A percentile compares a stretch with the other conserved stretches of the same genome.
phyloP scores from a whole-genome alignment of 2,888 invertebrate species.

The Xanthostigma xanthostigma region DNA sequence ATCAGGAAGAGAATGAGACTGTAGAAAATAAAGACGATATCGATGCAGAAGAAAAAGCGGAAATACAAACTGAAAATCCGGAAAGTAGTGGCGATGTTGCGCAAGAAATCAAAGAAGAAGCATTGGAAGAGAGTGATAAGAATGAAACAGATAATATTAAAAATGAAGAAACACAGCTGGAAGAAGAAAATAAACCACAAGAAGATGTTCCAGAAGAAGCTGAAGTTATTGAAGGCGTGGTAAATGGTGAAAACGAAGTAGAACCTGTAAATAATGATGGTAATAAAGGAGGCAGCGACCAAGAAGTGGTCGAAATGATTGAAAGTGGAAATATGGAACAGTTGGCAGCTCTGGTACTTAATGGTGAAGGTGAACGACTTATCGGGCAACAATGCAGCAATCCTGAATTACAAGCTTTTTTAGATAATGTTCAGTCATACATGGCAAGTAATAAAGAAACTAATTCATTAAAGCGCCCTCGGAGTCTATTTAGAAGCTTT shows the following conservation, averaged over 20 bases:
- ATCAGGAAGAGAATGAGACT: constrained; percentile 8
- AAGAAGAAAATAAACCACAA: constrained; percentile 4
- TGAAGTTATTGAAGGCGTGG: constrained; percentile 26
- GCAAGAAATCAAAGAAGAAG: constrained; percentile 4
- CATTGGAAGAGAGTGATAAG: constrained; percentile 10
- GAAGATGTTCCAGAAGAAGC: constrained; percentile 4
- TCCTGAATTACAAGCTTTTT: constrained; percentile 70
- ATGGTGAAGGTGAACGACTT: constrained; percentile 71
- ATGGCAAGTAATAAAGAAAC: constrained; percentile 44
- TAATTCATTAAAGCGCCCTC: neutral
- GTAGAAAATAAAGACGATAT: constrained; percentile 15
- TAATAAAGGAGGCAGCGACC: constrained; percentile 26
- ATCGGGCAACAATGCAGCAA: constrained; percentile 54
- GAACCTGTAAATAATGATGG: constrained; percentile 31
- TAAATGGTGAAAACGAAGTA: constrained; percentile 28
- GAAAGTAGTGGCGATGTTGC: constrained; percentile 7
- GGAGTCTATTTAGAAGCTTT: neutral
- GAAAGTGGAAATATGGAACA: constrained; percentile 74
- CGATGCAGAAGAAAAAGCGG: constrained; percentile 19
- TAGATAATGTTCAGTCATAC: constrained; percentile 74
- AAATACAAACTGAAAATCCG: constrained; percentile 16
- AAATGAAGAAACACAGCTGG: constrained; percentile 4
- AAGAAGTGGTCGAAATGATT: constrained; percentile 50
- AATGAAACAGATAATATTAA: constrained; percentile 9
- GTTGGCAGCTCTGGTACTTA: constrained; percentile 74